A percentile compares a stretch with the other conserved stretches of the same genome.
Evolutionary conservation across 2,888 invertebrate genomes (phyloP).

Genomic region (Pycnomerus fuliginosus): DNA sequence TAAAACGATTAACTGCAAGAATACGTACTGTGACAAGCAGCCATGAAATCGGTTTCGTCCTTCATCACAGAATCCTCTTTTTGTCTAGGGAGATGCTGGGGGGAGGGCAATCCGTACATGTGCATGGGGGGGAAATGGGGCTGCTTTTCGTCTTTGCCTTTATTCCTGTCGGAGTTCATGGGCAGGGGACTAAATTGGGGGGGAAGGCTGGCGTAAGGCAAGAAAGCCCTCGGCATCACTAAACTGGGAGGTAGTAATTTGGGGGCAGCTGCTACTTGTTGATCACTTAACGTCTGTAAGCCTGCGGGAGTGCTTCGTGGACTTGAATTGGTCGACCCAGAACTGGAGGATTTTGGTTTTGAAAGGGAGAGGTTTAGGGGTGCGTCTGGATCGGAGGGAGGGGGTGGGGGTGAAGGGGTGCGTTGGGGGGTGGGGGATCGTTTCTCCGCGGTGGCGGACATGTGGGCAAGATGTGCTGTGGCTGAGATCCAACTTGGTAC

Average conservation of each 20-base stretch:
- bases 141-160: constrained; percentile 48
- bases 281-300: constrained; percentile 53
- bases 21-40: constrained; percentile 60
- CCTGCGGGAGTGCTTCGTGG: constrained; percentile 51
- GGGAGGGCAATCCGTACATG: constrained; percentile 51
- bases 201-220: constrained; percentile 63
- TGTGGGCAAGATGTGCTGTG: constrained; percentile 71
- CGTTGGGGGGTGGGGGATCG: constrained; percentile 47
- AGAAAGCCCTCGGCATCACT: constrained; percentile 61
- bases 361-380: constrained; percentile 87
- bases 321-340: constrained; percentile 58
- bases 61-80: constrained; percentile 51
- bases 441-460: constrained; percentile 55
- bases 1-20: not conserved
- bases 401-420: constrained; percentile 46
- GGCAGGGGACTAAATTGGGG: constrained; percentile 56
- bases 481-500: constrained; percentile 64
- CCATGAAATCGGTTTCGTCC: constrained; percentile 64
- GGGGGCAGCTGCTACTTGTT: constrained; percentile 59
- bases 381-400: constrained; percentile 57
- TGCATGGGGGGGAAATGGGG: constrained; percentile 48
- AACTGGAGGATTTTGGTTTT: constrained; percentile 70
- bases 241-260: constrained; percentile 60
- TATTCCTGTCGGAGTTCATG: constrained; percentile 40
- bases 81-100: constrained; percentile 41